Conservation (phyloP, 2,797 vertebrate genomes). For the Gobionotothen gibberifrons region DNA sequence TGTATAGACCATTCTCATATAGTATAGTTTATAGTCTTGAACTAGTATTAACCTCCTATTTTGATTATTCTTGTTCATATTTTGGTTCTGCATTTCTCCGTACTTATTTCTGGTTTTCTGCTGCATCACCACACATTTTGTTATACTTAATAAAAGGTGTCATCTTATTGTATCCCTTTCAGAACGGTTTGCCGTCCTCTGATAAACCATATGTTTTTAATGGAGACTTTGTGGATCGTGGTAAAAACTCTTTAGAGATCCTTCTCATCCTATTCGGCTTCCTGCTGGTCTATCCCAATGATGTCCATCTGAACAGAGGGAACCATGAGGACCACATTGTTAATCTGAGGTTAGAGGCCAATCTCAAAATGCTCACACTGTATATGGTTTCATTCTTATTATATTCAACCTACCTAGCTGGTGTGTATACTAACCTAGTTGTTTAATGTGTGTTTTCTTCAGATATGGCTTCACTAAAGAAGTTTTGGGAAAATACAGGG, state of each 20-base stretch:
- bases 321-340: constrained; percentile 96
- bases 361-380: not conserved
- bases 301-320: constrained; percentile 92
- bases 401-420: not conserved
- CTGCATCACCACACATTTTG: too few species aligned
- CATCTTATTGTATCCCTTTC: constrained; percentile 7
- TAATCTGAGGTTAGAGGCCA: constrained; percentile 87
- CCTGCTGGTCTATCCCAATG: constrained; percentile 92
- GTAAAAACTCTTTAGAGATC: constrained; percentile 92
- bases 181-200: constrained; percentile 94
- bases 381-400: not conserved
- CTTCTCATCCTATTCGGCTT: constrained; percentile 93
- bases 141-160: too few species aligned
- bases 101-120: too few species aligned
- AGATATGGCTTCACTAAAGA: constrained; percentile 97
- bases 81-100: too few species aligned
- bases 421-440: not conserved
- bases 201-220: constrained; percentile 95
- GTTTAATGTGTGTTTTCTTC: constrained; percentile 53
- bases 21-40: too few species aligned
- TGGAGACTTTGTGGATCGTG: constrained; percentile 95
- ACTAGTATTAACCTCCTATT: too few species aligned
- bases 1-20: too few species aligned
- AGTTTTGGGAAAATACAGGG: constrained; percentile 94
- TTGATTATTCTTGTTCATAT: too few species aligned